phyloP scores from a whole-genome alignment of 2,797 vertebrate species.

The Prunella strophiata region DNA sequence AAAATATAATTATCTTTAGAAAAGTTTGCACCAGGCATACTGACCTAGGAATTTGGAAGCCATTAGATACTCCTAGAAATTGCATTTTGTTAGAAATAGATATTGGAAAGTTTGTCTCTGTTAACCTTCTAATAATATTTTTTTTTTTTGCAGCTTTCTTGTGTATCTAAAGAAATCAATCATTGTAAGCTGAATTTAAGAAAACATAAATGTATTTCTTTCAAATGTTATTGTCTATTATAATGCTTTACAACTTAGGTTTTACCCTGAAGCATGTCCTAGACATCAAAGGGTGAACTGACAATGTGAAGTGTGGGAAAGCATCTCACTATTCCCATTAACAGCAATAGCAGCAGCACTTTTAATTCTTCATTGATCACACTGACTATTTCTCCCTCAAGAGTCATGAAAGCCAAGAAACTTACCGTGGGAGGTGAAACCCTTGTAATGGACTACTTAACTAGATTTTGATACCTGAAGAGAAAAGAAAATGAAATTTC shows the following conservation, averaged over 20 bases:
- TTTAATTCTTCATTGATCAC: constrained; percentile 49
- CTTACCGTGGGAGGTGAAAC: background rate
- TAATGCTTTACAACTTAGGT: background rate
- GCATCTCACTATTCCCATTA: constrained; percentile 5
- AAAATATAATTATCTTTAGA: background rate
- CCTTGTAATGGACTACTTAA: constrained; percentile 59
- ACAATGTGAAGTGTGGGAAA: background rate
- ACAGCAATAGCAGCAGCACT: background rate
- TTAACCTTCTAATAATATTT: background rate
- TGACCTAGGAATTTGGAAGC: background rate
- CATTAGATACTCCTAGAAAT: background rate
- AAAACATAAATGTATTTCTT: background rate
- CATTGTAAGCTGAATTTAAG: background rate
- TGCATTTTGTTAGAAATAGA: background rate
- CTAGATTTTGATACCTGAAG: constrained; percentile 51
- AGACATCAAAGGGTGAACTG: constrained; percentile 22
- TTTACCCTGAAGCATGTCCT: background rate
- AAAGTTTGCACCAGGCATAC: background rate
- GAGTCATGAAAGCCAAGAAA: constrained; percentile 56
- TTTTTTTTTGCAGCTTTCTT: background rate
- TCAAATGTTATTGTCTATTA: background rate
- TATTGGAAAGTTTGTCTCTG: background rate
- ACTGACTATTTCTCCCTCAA: constrained; percentile 29
- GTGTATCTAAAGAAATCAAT: background rate
- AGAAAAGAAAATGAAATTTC: constrained; percentile 64